A percentile compares a stretch with the other conserved stretches of the same genome.
Conservation (phyloP, 2,797 vertebrate species). For the Cygnus olor region DNA sequence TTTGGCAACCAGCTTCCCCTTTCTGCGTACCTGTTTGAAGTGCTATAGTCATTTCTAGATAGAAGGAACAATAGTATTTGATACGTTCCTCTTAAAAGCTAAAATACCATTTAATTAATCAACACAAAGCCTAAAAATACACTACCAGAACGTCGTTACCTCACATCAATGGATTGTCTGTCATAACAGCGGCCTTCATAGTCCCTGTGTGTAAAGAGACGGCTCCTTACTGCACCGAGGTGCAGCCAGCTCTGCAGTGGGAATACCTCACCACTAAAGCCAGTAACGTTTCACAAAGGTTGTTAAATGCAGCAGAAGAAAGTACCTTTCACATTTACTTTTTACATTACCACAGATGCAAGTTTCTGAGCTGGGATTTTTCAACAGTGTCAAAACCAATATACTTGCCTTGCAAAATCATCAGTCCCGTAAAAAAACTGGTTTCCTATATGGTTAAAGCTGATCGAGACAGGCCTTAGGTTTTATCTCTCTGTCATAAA, state of each 20-base stretch:
- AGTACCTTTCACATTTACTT: background rate
- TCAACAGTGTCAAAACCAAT: background rate
- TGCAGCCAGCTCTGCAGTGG: background rate
- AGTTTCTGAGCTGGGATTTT: background rate
- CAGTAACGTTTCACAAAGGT: background rate
- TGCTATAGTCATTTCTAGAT: fast-evolving
- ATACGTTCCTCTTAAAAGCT: background rate
- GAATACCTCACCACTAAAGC: background rate
- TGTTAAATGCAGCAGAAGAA: background rate
- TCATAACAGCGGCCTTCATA: background rate
- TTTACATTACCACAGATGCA: background rate
- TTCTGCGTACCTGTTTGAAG: background rate
- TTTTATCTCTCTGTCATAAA: background rate
- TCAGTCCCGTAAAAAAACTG: background rate
- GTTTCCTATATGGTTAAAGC: background rate
- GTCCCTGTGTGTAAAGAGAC: background rate
- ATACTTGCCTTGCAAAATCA: background rate
- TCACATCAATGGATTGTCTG: background rate
- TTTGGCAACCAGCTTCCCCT: background rate
- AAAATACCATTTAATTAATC: background rate
- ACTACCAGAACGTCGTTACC: background rate
- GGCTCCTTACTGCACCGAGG: background rate
- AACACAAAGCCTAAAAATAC: background rate
- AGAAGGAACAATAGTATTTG: background rate
- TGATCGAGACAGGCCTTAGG: background rate